Percentiles rank a stretch among this genome's conserved stretches.
Evolutionary conservation across 2,888 invertebrate genomes (phyloP).

Genomic region (Campoplex capitator): DNA sequence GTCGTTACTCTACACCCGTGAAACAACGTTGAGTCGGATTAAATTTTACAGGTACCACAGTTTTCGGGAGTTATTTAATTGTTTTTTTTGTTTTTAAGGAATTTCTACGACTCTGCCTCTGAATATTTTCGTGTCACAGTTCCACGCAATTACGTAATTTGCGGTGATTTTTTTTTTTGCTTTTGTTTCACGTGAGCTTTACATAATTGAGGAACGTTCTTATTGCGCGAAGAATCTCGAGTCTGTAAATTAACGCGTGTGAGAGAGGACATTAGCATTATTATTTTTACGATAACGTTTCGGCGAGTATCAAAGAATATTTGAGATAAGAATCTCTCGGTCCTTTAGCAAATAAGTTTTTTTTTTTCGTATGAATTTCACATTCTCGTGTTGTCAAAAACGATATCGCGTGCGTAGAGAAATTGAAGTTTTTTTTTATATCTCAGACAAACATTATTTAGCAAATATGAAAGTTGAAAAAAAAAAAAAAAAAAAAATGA

Average conservation of each 20-base stretch:
- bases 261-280: conserved; percentile 11
- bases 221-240: conserved; percentile 3
- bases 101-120: not conserved
- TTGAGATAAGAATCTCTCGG: conserved; percentile 27
- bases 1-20: conserved; percentile 22
- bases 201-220: conserved; percentile 3
- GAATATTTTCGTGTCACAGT: not conserved
- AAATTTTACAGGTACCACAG: conserved; percentile 9
- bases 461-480: not conserved
- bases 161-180: not conserved
- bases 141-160: not conserved
- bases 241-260: conserved; percentile 1
- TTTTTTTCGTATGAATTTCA: conserved; percentile 13
- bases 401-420: conserved; percentile 16
- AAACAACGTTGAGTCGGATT: conserved; percentile 27
- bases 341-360: not conserved
- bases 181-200: not conserved
- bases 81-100: not conserved
- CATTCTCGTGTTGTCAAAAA: conserved; percentile 12
- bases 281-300: conserved; percentile 37
- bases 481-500: not conserved
- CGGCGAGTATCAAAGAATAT: conserved; percentile 49
- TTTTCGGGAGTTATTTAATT: not conserved
- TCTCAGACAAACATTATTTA: not conserved
- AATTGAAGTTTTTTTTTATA: not conserved